Conservation (phyloP, 2,797 vertebrate genomes). For the Etheostoma perlongum region DNA sequence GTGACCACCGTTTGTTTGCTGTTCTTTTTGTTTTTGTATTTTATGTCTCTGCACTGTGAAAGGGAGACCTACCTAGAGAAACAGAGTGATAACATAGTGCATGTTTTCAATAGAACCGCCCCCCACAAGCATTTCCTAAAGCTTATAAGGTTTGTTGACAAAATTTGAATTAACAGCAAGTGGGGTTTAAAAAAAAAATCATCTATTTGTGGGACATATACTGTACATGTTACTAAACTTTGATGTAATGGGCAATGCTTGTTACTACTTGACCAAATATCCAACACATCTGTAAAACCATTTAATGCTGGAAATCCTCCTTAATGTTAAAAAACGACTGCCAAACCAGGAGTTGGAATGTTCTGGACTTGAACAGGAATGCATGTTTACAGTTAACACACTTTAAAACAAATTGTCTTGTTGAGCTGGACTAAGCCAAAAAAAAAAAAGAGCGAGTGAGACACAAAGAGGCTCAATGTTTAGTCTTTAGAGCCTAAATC, state of each 20-base stretch:
- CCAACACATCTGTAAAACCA: constrained; percentile 50
- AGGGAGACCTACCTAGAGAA: constrained; percentile 43
- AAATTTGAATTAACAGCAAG: constrained; percentile 34
- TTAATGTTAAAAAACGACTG: constrained; percentile 55
- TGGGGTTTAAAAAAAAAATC: constrained; percentile 10
- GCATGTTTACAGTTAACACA: constrained; percentile 69
- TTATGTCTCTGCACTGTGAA: constrained; percentile 34
- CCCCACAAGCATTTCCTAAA: constrained; percentile 47
- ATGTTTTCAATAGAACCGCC: constrained; percentile 58
- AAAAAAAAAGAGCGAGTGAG: constrained; percentile 23
- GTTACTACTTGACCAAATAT: constrained; percentile 41
- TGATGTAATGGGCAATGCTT: constrained; percentile 46
- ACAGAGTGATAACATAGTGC: constrained; percentile 61
- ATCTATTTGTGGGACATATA: constrained; percentile 20
- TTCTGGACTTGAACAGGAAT: constrained; percentile 79
- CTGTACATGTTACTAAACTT: constrained; percentile 10
- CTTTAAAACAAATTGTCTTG: constrained; percentile 45
- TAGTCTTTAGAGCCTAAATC: constrained; percentile 57
- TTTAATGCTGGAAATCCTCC: constrained; percentile 51
- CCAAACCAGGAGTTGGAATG: constrained; percentile 78
- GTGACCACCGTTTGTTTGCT: constrained; percentile 27
- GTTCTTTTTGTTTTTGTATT: constrained; percentile 4
- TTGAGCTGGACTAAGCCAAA: constrained; percentile 47
- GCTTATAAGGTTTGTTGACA: constrained; percentile 44
- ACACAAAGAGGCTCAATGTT: constrained; percentile 58